Percentiles rank a stretch among this genome's conserved stretches.
phyloP scores from a whole-genome alignment of 2,888 invertebrate genomes.

The Yponomeuta evonymella region DNA sequence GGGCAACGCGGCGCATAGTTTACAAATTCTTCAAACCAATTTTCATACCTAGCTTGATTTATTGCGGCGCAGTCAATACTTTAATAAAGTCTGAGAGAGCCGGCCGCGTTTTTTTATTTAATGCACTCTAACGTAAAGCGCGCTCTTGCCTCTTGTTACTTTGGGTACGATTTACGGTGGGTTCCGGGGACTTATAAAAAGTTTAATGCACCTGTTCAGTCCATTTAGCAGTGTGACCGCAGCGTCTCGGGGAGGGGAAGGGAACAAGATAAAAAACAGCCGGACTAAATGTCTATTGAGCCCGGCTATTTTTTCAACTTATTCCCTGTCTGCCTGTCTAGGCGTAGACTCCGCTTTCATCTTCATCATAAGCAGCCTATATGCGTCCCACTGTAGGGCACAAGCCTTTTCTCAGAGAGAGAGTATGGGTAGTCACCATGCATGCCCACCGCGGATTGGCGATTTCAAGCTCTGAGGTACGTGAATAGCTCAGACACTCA shows the following conservation, averaged over 20 bases:
- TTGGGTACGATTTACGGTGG: constrained; percentile 57
- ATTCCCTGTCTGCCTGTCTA: too few relatives aligned
- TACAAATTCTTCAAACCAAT: constrained; percentile 13
- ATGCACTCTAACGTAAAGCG: constrained; percentile 32
- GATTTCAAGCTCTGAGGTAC: too few relatives aligned
- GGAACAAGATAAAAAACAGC: constrained; percentile 23
- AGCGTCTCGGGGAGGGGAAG: constrained; percentile 22
- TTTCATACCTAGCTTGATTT: constrained; percentile 18
- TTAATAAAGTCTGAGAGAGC: constrained; percentile 42
- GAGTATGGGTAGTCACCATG: too few relatives aligned
- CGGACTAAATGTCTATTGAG: too few relatives aligned
- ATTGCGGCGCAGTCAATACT: constrained; percentile 27
- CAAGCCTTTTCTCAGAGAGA: too few relatives aligned
- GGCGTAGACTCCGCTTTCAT: too few relatives aligned
- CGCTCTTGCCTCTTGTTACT: constrained; percentile 51
- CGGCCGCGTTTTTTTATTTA: constrained; percentile 19
- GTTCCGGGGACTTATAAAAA: constrained; percentile 45
- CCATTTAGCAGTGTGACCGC: constrained; percentile 56
- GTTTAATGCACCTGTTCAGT: constrained; percentile 62
- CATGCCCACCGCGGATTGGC: too few relatives aligned
- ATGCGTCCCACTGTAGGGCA: too few relatives aligned
- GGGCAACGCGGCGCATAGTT: constrained; percentile 12
- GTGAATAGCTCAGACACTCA: too few relatives aligned
- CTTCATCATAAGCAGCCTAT: too few relatives aligned
- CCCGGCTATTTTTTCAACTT: too few relatives aligned